These are phyloP conservation scores for Bombus impatiens DNA, from an alignment of 1,140 invertebrate genomes.

Conservation along the genomic window DNA sequence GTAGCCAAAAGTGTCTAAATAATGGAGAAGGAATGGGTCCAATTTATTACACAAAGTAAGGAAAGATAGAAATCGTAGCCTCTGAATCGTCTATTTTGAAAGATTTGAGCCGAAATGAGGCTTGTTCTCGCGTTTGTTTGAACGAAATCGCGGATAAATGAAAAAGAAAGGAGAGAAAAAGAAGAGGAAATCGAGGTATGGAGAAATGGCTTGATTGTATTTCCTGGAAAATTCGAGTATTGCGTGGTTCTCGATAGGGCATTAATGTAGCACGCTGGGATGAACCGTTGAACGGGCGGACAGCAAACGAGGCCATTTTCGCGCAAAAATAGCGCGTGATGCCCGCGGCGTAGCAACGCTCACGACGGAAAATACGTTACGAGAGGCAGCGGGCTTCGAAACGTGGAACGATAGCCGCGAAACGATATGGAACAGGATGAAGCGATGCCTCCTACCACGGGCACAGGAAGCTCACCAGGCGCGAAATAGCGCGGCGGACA, in stretches of 20 bases:
- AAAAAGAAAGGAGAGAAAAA: background rate
- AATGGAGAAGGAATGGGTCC: background rate
- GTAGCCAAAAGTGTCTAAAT: too few species aligned
- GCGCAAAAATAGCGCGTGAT: constrained; percentile 58
- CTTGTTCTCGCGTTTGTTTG: background rate
- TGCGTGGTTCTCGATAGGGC: constrained; percentile 53
- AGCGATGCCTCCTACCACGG: constrained; percentile 16
- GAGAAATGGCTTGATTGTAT: constrained; percentile 58
- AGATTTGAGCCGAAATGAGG: background rate
- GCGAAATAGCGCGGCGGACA: constrained; percentile 39
- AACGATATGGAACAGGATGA: constrained; percentile 35
- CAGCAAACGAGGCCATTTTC: constrained; percentile 67
- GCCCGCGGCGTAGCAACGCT: constrained; percentile 52
- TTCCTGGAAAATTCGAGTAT: constrained; percentile 51
- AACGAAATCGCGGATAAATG: background rate
- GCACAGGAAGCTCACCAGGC: constrained; percentile 34
- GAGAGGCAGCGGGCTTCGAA: constrained; percentile 18
- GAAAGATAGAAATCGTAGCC: background rate
- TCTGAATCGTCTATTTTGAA: background rate
- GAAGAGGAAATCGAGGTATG: background rate
- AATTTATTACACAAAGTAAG: background rate
- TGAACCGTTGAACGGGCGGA: background rate
- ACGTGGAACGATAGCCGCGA: constrained; percentile 40
- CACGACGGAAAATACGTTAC: constrained; percentile 61
- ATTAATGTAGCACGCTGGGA: constrained; percentile 43